These are phyloP conservation scores for Melanotaenia boesemani DNA, from an alignment of 2,797 vertebrate genomes.

Conservation along the genomic window DNA sequence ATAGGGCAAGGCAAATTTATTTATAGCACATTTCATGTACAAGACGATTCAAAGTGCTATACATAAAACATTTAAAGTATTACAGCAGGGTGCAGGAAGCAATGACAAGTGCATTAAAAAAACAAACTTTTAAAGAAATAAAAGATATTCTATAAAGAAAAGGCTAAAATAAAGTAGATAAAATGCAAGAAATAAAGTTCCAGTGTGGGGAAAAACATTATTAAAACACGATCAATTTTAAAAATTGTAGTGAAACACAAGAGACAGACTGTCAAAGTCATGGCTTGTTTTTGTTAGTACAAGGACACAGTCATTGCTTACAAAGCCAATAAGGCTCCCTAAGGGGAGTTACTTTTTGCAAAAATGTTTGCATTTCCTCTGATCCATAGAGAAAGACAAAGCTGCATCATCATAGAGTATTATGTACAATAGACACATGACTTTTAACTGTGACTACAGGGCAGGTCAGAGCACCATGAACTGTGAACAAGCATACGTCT, in stretches of 20 bases:
- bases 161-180: too few relatives aligned
- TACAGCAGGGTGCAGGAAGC: too few relatives aligned
- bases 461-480: conserved; percentile 2
- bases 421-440: neutral
- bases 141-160: too few relatives aligned
- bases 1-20: too few relatives aligned
- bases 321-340: neutral
- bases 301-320: neutral
- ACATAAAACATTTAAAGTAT: too few relatives aligned
- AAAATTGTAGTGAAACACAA: neutral
- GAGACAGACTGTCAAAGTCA: neutral
- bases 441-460: neutral
- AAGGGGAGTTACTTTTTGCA: neutral
- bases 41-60: too few relatives aligned
- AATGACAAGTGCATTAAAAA: too few relatives aligned
- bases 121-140: too few relatives aligned
- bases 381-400: conserved; percentile 8
- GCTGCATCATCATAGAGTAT: neutral
- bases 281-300: neutral
- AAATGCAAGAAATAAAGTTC: too few relatives aligned
- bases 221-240: too few relatives aligned
- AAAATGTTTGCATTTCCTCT: conserved; percentile 8
- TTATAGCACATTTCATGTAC: too few relatives aligned
- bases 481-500: neutral
- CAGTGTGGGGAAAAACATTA: too few relatives aligned